Evolutionary conservation across 2,113 vertebrate genomes (phyloP).

Genomic region (Ondatra zibethicus): DNA sequence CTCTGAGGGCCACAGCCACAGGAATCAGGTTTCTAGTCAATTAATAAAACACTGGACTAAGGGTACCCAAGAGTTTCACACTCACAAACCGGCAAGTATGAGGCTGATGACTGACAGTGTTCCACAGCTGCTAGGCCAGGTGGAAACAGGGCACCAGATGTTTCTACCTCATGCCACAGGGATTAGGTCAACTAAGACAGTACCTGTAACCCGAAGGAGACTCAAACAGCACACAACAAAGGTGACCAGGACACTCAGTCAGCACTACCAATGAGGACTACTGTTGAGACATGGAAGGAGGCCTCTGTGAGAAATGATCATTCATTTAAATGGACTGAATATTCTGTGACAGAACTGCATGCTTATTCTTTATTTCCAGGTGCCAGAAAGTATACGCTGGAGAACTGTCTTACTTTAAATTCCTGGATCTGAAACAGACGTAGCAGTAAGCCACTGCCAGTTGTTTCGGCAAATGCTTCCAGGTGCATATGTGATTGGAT

Average conservation of each 20-base stretch:
- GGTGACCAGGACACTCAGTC: not conserved
- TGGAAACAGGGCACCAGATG: constrained; percentile 57
- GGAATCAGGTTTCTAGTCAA: constrained; percentile 58
- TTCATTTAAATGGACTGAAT: not conserved
- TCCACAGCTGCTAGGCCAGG: constrained; percentile 26
- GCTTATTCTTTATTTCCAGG: not conserved
- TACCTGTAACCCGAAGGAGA: not conserved
- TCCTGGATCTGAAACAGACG: not conserved
- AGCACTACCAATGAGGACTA: not conserved
- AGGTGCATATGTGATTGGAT: not conserved
- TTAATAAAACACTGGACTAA: constrained; percentile 36
- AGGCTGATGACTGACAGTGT: not conserved
- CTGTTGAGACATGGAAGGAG: not conserved
- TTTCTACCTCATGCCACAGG: constrained; percentile 31
- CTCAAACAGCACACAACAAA: not conserved
- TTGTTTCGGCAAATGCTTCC: not conserved
- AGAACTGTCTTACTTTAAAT: constrained; percentile 1
- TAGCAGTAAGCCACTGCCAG: not conserved
- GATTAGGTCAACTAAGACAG: constrained; percentile 14
- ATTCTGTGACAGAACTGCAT: not conserved
- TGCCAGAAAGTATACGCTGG: not conserved
- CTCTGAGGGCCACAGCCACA: constrained; percentile 37
- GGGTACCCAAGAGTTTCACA: constrained; percentile 48
- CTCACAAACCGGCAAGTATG: constrained; percentile 42
- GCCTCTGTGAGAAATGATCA: not conserved